These are phyloP conservation scores for Drosophila anceps DNA, from an alignment of 2,888 invertebrate genomes.

Conservation along the genomic window DNA sequence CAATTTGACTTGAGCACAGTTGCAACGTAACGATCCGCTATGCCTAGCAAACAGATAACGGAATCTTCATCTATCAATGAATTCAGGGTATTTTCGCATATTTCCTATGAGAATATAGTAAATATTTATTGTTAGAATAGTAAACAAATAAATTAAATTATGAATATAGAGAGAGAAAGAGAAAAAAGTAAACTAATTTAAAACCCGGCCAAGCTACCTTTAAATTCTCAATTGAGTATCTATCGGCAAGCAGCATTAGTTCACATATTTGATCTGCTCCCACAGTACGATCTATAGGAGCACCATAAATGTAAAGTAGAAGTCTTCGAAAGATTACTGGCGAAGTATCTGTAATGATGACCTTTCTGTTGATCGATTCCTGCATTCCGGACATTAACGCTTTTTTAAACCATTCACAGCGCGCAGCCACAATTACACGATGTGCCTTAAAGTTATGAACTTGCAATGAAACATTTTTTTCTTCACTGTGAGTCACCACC, in stretches of 20 bases:
- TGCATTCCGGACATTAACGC: constrained; percentile 90
- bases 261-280: constrained; percentile 88
- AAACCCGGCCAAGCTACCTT: constrained; percentile 82
- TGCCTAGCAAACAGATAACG: constrained; percentile 88
- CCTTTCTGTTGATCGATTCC: constrained; percentile 90
- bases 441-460: constrained; percentile 87
- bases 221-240: constrained; percentile 88
- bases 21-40: constrained; percentile 89
- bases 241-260: constrained; percentile 88
- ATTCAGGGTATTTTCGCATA: constrained; percentile 88
- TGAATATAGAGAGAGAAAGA: not conserved
- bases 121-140: not conserved
- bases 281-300: constrained; percentile 86
- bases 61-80: constrained; percentile 88
- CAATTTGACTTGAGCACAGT: constrained; percentile 81
- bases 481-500: not conserved
- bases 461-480: constrained; percentile 48
- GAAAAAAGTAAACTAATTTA: not conserved
- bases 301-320: constrained; percentile 88
- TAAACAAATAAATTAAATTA: not conserved
- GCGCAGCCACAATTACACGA: constrained; percentile 88
- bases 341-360: constrained; percentile 89
- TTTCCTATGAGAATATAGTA: constrained; percentile 83
- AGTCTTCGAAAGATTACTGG: constrained; percentile 88
- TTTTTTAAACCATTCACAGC: constrained; percentile 89